phyloP scores from a whole-genome alignment of 1,140 invertebrate genomes.

The Solen grandis region DNA sequence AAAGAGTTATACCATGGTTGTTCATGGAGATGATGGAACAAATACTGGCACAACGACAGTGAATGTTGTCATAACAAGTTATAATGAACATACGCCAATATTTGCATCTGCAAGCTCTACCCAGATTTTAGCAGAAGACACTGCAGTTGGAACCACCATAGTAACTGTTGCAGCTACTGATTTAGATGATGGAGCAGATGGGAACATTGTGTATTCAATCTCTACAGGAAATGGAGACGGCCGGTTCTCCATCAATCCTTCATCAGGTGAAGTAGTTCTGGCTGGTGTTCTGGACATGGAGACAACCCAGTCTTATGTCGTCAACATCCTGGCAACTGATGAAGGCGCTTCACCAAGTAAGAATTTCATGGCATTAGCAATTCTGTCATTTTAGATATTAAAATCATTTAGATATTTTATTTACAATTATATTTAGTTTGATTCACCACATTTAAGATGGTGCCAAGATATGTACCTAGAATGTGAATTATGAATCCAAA shows the following conservation, averaged over 20 bases:
- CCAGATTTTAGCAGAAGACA: constrained; percentile 52
- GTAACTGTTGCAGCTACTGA: constrained; percentile 29
- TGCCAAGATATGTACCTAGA: no score
- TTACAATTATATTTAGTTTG: no score
- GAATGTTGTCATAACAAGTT: constrained; percentile 53
- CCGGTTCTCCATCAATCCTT: constrained; percentile 56
- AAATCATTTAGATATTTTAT: no score
- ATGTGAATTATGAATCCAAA: no score
- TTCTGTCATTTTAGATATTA: no score
- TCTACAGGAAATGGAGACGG: constrained; percentile 29
- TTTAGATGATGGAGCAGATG: constrained; percentile 40
- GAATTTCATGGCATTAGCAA: background rate
- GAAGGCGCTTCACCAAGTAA: constrained; percentile 50
- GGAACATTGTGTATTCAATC: constrained; percentile 21
- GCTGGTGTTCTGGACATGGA: constrained; percentile 67
- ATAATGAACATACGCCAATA: constrained; percentile 58
- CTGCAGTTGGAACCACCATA: background rate
- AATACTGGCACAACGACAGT: constrained; percentile 53
- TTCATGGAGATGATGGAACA: constrained; percentile 53
- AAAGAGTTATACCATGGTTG: constrained; percentile 33
- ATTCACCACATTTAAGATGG: no score
- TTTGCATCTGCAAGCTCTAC: constrained; percentile 52
- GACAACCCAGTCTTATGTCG: constrained; percentile 47
- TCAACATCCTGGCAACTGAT: constrained; percentile 61
- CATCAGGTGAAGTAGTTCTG: constrained; percentile 58